Base-by-base conservation (phyloP, 2,888 invertebrate species). In the Drosophila atroscutellata region DNA sequence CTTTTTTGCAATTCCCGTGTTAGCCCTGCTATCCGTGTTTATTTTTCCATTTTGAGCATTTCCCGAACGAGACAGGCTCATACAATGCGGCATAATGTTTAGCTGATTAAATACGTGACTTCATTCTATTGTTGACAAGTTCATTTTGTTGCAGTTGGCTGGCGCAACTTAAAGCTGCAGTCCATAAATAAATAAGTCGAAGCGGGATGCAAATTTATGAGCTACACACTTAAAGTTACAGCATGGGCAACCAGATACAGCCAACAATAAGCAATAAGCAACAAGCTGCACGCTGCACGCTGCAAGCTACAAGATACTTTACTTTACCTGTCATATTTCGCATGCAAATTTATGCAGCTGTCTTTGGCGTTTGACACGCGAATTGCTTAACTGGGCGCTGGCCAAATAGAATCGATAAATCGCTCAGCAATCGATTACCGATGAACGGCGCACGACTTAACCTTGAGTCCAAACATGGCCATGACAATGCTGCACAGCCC, bases 51-150 rank as follows among this genome's bases (percentile, higher is more conserved):
- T 63, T 49, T 56, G 45, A 39, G 28, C 51, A 49, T 54, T 61
- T 66, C 37, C 52, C 39, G 45, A 50, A 18, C 52, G 63, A 75
- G 71, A 78, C 75, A 78, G 78, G 63, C 77, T 69, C 67, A 81
- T 79, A 83, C 77, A 71, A 76, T 28, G 37, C 54, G 52, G 75
- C 76, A 81, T 85, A 89, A 90, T 90, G 90, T 88, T 90, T 86
- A 83, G 86, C 90, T 92, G 92, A 92, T 92, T 92, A 92, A 92
- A 92, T 91, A 92, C 92, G 92, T 92, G 92, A 92, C 92, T 91
- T 92, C 92, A 92, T 92, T 89, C 82, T 69, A 63, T 75, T 63
- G 81, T 77, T 86, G 86, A 83, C 83, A 83, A 77, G 81, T 78
- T 73, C 68, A 83, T 67, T 83, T 81, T 68, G 75, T 72, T 75